Evolutionary conservation across 2,888 invertebrate species (phyloP), one percentile per base, ranked within the genome.

Genomic region (Deilephila elpenor): DNA sequence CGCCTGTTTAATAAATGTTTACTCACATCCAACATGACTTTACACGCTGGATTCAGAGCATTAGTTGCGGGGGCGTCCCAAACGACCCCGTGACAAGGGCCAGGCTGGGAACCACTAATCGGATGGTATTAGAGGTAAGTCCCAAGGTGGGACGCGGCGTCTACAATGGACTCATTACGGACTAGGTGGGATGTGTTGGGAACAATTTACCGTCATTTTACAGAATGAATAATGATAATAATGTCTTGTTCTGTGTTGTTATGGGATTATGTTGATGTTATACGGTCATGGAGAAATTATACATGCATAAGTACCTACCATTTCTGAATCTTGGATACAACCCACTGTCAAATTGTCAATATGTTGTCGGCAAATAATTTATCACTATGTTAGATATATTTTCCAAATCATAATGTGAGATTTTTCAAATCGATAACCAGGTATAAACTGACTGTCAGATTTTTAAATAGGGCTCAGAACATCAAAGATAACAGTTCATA

Each of bases 11-110:
- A 56, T 51, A 4, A n/a, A 29, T 51, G 37, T 51, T 67, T 67
- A 67, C 19, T 67, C 67, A 17, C 44, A 75, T 67, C 5, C 25
- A 75, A 75, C 81, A 79, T 78, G 80, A 78, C 77, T 78, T 75
- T 74, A 81, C 78, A 78, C 71, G 78, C 78, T 78, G 73, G 78
- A 74, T 77, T 72, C 59, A 25, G 61, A 34, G 75, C 74, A 75
- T 79, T 75, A 81, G 77, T 78, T 75, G 78, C 75, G 76, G 76
- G 71, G 71, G 59, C 73, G 72, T 75, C 73, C 75, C 67, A 76
- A 76, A 76, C 74, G 74, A 25, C 5, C 74, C 72, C 74, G 76
- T 72, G 77, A 75, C 74, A 76, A 71, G 75, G 76, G 76, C 70
- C 71, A 56, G 53, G 53, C 60, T 25, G 70, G 20, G 70, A 62